phyloP scores from a whole-genome alignment of 2,888 invertebrate genomes.

The Perithous albicinctus region DNA sequence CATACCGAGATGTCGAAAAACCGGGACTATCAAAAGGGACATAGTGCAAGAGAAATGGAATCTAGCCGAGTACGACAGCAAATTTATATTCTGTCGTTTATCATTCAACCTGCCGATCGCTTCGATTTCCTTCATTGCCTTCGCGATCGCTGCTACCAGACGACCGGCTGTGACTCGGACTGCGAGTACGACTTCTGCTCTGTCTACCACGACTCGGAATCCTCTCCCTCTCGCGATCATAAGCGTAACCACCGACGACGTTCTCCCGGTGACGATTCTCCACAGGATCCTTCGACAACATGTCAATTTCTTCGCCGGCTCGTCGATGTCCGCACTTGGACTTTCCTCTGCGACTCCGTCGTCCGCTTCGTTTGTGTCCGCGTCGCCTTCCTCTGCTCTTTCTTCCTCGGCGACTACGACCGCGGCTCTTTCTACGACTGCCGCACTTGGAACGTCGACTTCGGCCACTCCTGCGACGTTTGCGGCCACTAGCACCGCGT shows the following conservation, averaged over 20 bases:
- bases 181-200: slow-evolving; percentile 74
- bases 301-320: slow-evolving; percentile 61
- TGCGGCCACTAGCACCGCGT: slow-evolving; percentile 26
- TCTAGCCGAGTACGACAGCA: background rate
- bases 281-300: slow-evolving; percentile 64
- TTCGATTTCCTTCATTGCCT: slow-evolving; percentile 62
- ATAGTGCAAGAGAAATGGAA: slow-evolving; percentile 25
- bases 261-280: slow-evolving; percentile 57
- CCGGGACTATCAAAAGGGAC: slow-evolving; percentile 26
- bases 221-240: slow-evolving; percentile 63
- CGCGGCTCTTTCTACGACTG: slow-evolving; percentile 38
- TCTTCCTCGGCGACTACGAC: slow-evolving; percentile 32
- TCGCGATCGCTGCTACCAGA: slow-evolving; percentile 76
- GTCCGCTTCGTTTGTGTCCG: slow-evolving; percentile 50
- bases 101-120: slow-evolving; percentile 56
- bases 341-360: slow-evolving; percentile 56
- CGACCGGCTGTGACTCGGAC: slow-evolving; percentile 72
- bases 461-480: too few species aligned
- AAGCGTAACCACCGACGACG: slow-evolving; percentile 55
- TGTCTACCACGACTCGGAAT: slow-evolving; percentile 69
- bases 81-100: background rate
- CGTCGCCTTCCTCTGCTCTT: slow-evolving; percentile 49
- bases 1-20: background rate
- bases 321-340: slow-evolving; percentile 55
- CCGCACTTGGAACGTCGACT: slow-evolving; percentile 38